Conservation (phyloP, 2,888 invertebrate species). For the Drosophila fungiperda region DNA sequence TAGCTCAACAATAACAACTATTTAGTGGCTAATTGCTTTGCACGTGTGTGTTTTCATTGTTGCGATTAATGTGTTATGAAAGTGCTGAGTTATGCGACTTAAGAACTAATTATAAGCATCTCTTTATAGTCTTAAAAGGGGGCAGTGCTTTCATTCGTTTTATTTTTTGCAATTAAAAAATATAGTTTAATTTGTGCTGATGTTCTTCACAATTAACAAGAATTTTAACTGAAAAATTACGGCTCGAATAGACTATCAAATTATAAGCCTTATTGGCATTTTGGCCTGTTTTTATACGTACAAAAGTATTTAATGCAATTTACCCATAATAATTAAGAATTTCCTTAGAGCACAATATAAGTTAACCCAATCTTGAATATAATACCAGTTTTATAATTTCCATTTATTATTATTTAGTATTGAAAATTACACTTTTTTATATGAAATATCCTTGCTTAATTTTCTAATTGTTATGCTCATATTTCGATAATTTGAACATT, state of each 20-base stretch:
- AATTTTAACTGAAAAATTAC: background rate
- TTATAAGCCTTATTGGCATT: background rate
- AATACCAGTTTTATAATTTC: background rate
- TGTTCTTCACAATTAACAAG: background rate
- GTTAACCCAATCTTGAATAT: background rate
- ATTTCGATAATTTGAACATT: background rate
- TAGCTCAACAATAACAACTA: slow-evolving; percentile 78
- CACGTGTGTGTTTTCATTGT: slow-evolving; percentile 8
- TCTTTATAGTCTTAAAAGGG: background rate
- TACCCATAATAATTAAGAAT: background rate
- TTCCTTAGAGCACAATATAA: background rate
- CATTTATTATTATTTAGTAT: background rate
- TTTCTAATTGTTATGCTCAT: background rate
- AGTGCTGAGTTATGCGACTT: background rate
- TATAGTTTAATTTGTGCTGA: background rate
- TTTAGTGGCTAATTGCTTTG: slow-evolving; percentile 73
- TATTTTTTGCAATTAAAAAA: background rate
- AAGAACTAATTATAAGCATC: background rate
- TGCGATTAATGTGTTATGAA: background rate
- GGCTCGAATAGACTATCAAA: background rate
- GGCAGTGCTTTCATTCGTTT: background rate
- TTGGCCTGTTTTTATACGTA: background rate
- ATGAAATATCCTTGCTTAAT: background rate
- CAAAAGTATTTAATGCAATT: background rate
- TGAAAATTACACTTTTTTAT: background rate